Base-by-base conservation (phyloP, 2,113 vertebrate genomes). In the Agelaius phoeniceus region DNA sequence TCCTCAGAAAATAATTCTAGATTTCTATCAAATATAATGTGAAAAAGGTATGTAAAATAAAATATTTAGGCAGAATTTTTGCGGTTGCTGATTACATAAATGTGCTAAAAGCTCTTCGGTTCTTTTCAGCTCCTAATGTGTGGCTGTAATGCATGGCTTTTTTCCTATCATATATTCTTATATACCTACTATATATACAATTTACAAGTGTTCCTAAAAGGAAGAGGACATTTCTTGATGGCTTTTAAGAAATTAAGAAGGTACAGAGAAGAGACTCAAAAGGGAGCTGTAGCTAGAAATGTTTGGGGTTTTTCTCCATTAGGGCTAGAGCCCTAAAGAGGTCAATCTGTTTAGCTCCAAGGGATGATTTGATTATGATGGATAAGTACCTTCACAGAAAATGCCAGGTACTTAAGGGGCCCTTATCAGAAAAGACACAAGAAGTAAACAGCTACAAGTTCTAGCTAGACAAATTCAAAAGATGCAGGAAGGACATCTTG, bases 261-360 rank as follows among this genome's bases (percentile, higher is more conserved):
- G 28, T 66, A 51, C 54, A 82, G 44, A 76, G 61, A 78, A 78
- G 49, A 84, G 5, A 27, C 7, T 67, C 30, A 46, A 76, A 94
- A 80, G 27, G 46, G 17, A 90, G 4, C 15, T 79, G 43, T 54
- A 31, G 37, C 74, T 78, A 48, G 22, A 68, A 79, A 78, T 62
- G 43, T 52, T 30, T 39, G 19, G 15, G 5, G 2, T 1, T 84
- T 84, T 67, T 67, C 81, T 63, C 80, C 37, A 51, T 54, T 76
- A 87, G 63, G 28, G 26, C 68, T 67, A 52, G 13, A 87, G 43
- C 43, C 61, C 55, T 94, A 90, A 96, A 82, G 81, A 96, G 96
- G 94, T 95, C 94, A 97, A 96, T 95, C 95, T 94, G 91, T 93
- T 96, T 90, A 97, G 46, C 79, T 93, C 67, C 52, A 55, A 80